phyloP scores from a whole-genome alignment of 2,888 invertebrate species.

The Hermodice carunculata region DNA sequence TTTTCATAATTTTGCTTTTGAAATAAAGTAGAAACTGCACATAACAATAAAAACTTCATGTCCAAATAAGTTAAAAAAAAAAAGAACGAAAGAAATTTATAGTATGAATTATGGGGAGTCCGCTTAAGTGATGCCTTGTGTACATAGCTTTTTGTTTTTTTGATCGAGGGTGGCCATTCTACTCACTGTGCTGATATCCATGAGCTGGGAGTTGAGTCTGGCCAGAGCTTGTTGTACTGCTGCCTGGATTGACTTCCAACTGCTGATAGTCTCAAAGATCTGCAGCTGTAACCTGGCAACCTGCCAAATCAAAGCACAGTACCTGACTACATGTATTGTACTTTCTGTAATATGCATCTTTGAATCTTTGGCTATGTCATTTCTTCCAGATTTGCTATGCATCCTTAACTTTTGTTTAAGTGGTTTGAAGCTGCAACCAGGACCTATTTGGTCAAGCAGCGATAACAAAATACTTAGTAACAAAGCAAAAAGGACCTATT shows the following conservation, averaged over 20 bases:
- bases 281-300: conserved; percentile 71
- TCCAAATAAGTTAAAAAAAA: background rate
- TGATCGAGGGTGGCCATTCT: background rate
- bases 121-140: background rate
- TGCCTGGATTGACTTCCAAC: conserved; percentile 66
- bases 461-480: too few species aligned
- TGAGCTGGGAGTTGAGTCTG: conserved; percentile 83
- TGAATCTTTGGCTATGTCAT: too few species aligned
- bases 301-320: conserved; percentile 50
- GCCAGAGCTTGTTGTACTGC: conserved; percentile 74
- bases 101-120: too few species aligned
- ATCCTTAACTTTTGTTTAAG: too few species aligned
- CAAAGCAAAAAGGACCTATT: too few species aligned
- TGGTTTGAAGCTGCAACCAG: too few species aligned
- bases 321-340: too few species aligned
- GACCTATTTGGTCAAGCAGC: too few species aligned
- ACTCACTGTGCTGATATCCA: conserved; percentile 86
- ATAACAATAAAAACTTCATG: background rate
- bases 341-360: too few species aligned
- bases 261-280: conserved; percentile 78
- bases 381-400: too few species aligned
- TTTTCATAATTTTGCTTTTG: too few species aligned
- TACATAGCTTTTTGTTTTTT: background rate
- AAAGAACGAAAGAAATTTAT: background rate
- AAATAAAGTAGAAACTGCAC: too few species aligned